Evolutionary conservation across 2,797 vertebrate genomes (phyloP).

Genomic region (Urocyon cinereoargenteus): DNA sequence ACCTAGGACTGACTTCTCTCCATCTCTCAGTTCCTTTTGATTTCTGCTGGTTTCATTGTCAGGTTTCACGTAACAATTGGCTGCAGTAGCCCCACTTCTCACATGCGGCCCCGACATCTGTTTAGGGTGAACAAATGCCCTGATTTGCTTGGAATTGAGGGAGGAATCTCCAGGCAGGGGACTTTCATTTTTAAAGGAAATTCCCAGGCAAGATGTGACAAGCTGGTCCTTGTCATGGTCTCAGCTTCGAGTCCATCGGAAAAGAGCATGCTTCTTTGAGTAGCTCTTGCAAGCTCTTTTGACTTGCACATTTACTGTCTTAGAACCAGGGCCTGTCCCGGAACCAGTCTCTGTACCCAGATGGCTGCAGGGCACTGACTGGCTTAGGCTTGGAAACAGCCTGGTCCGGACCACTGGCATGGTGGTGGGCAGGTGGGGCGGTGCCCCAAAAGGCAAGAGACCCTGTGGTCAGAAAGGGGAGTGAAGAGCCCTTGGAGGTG

Average conservation of each 20-base stretch:
- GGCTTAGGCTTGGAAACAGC: not conserved
- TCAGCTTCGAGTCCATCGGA: not conserved
- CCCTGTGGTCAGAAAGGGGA: not conserved
- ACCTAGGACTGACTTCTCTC: not conserved
- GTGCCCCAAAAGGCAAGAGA: not conserved
- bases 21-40: not conserved
- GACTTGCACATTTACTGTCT: not conserved
- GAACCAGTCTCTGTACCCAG: not conserved
- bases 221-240: not conserved
- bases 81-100: not conserved
- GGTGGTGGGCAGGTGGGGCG: no score
- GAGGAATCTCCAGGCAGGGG: not conserved
- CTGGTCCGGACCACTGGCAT: not conserved
- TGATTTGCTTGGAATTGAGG: not conserved
- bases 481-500: not conserved
- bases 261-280: not conserved
- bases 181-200: slow-evolving; percentile 55
- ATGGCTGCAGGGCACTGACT: not conserved
- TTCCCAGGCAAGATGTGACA: not conserved
- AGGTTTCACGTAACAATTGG: not conserved
- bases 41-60: not conserved
- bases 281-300: not conserved
- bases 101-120: not conserved
- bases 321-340: not conserved
- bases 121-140: not conserved